Evolutionary conservation across 2,797 vertebrate species (phyloP).

Genomic region (Gallinago solitaria): DNA sequence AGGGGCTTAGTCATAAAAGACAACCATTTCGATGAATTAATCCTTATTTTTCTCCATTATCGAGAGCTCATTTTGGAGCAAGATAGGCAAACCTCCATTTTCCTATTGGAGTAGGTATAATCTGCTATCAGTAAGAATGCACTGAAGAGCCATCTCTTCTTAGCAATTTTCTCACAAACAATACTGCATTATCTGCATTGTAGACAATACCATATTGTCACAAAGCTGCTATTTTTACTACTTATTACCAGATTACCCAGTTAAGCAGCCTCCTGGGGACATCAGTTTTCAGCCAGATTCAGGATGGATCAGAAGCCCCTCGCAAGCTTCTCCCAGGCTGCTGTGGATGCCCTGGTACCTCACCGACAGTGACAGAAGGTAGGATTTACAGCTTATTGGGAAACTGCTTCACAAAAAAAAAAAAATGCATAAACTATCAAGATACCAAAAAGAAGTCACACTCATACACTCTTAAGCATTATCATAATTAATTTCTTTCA

Average conservation of each 20-base stretch:
- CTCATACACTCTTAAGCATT: not conserved
- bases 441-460: not conserved
- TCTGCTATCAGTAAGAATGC: not conserved
- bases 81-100: not conserved
- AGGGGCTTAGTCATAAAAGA: conserved; percentile 41
- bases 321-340: not conserved
- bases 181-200: not conserved
- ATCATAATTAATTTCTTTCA: not conserved
- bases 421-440: not conserved
- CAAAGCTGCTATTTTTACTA: not conserved
- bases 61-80: not conserved
- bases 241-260: not conserved
- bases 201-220: not conserved
- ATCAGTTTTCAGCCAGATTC: not conserved
- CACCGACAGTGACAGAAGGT: not conserved
- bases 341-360: not conserved
- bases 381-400: not conserved
- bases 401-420: not conserved
- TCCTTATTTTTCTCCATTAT: conserved; percentile 6
- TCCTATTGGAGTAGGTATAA: not conserved
- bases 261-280: not conserved
- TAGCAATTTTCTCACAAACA: not conserved
- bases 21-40: not conserved
- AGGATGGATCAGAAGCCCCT: not conserved
- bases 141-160: not conserved